These are phyloP conservation scores for Glomeris marginata DNA, from an alignment of 2,888 invertebrate genomes.

Conservation along the genomic window DNA sequence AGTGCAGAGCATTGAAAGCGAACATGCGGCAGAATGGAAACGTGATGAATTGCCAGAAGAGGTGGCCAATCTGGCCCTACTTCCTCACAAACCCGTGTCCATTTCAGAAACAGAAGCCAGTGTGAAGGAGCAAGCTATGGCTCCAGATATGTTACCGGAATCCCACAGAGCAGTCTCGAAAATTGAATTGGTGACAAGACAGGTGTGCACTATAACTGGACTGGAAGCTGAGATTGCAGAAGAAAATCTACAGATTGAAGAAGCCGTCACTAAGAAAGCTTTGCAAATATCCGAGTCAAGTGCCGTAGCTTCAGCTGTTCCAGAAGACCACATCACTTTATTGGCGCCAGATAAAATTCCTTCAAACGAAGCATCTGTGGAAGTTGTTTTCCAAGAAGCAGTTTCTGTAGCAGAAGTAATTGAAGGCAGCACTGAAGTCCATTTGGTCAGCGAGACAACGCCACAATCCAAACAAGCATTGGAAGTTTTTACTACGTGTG, in stretches of 20 bases:
- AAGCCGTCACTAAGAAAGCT: not conserved
- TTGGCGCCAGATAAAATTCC: not conserved
- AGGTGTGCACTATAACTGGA: conserved; percentile 15
- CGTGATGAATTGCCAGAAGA: conserved; percentile 9
- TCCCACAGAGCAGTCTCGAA: conserved; percentile 4
- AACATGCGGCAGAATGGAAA: conserved; percentile 6
- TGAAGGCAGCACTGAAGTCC: not conserved
- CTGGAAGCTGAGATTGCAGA: conserved; percentile 14
- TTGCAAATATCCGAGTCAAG: not conserved
- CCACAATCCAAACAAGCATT: not conserved
- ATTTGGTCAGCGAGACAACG: not conserved
- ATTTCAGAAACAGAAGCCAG: conserved; percentile 14
- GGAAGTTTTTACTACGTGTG: not conserved
- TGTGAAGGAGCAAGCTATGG: conserved; percentile 9
- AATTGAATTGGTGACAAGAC: conserved; percentile 8
- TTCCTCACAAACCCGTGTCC: conserved; percentile 16
- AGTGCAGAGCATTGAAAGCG: conserved; percentile 13
- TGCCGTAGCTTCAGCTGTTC: not conserved
- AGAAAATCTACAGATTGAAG: conserved; percentile 10
- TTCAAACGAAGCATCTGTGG: conserved; percentile 1
- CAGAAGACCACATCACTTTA: too few relatives aligned
- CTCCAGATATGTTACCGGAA: not conserved
- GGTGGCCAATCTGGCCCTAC: conserved; percentile 14
- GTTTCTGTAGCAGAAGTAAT: conserved; percentile 3
- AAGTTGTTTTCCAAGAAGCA: conserved; percentile 8